Evolutionary conservation across 1,140 invertebrate species (phyloP), one percentile per base, ranked within the genome.

Genomic region (Heliconius hermathena): DNA sequence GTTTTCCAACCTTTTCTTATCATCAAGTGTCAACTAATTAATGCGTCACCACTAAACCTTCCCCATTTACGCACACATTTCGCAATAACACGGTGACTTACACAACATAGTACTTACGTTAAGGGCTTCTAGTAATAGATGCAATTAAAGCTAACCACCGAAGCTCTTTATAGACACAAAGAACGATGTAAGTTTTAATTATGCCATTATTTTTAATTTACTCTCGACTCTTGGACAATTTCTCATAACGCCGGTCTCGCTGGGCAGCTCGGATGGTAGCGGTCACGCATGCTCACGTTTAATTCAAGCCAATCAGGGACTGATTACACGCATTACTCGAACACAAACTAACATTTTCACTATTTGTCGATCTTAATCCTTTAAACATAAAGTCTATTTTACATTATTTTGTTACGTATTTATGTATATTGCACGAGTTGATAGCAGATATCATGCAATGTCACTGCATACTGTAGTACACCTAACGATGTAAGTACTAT

Each of bases 291-390:
- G 88, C 88, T 78, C 89, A 85, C 91, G 91, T 92, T 93, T 94
- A 93, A 94, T 94, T 93, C 91, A 90, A 92, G 88, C 91, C 93
- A 93, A 94, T 94, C 91, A 93, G 89, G 87, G 86, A 81, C 87
- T 92, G 89, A 94, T 94, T 94, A 94, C 91, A 93, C 91, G 91
- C 91, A 93, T 93, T 93, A 94, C 83, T 79, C 81, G 84, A 82
- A 85, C 86, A 89, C 91, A 88, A 90, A 89, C 73, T 87, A 86
- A 88, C 75, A 71, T 66, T 29, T 66, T 66, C 60, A 72, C 74
- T 90, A 76, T 90, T 26, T 72, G n/a, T 72, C 8, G 70, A 52
- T 78, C 85, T 86, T 91, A 88, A 41, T 72, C 79, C 60, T 26
- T 8, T 20, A 73, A n/a, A 73, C 52, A 80, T 90, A 89, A 85